Evolutionary conservation across 2,797 vertebrate genomes (phyloP), one percentile per base, ranked within the genome.

Genomic region (Danio tinwini): DNA sequence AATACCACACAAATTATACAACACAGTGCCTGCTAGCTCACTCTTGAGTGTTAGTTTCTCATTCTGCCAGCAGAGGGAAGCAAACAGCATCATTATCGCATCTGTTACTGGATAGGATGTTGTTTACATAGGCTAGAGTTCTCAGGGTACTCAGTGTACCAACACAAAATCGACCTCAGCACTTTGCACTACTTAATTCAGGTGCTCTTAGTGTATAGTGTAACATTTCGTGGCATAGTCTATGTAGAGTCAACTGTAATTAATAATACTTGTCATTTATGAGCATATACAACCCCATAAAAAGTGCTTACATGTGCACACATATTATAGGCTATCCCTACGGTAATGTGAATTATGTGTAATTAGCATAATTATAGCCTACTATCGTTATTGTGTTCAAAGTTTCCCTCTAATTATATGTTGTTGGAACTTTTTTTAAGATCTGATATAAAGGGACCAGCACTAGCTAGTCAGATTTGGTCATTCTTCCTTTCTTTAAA

Each of bases 21-120:
- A 39, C 6, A 5, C n/a, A 16, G 42, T 14, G 61, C 55, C 29
- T 21, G 44, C 12, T 29, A 49, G 29, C 29, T 29, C 1, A 3
- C 10, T 17, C 63, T 17, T 9, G 8, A 50, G 19, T 59, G 13
- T 13, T 3, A 21, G 10, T 62, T 40, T 16, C 37, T 17, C 10
- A 13, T 73, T 68, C 0, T 6, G 13, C 76, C 86, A 84, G 75
- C 45, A 85, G 86, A 78, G 63, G 82, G 84, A 39, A 69, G 63
- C 75, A 75, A 52, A 79, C 11, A 8, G 71, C 74, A 78, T 79
- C 58, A 29, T 40, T 40, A 44, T 17, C 0, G 13, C 29, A 53
- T 37, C 39, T n/a, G 3, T 74, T 42, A 16, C 5, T 19, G 16
- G 67, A 21, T 39, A n/a, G 4, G 44, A 14, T 40, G 13, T 78